phyloP scores from a whole-genome alignment of 2,797 vertebrate genomes.

The Crenuchus spilurus region DNA sequence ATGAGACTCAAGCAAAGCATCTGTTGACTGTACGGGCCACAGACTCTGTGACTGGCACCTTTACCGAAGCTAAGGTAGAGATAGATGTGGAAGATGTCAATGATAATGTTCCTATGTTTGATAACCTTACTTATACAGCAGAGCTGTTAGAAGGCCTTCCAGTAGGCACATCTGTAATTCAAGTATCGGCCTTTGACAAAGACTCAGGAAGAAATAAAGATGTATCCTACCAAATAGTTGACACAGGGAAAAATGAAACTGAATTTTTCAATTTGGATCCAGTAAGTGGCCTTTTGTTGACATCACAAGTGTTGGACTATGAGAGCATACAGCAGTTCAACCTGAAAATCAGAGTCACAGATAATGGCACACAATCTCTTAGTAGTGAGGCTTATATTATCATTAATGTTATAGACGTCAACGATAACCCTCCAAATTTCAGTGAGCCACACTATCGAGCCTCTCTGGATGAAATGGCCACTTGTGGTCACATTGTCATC shows the following conservation, averaged over 20 bases:
- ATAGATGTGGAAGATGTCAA: conserved; percentile 93
- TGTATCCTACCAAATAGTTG: conserved; percentile 84
- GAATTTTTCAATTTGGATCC: conserved; percentile 86
- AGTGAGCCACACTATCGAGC: conserved; percentile 85
- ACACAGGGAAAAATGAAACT: conserved; percentile 74
- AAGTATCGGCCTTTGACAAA: conserved; percentile 83
- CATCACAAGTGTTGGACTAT: conserved; percentile 85
- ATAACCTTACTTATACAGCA: conserved; percentile 75
- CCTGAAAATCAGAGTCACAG: conserved; percentile 85
- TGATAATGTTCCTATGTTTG: conserved; percentile 89
- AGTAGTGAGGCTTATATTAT: conserved; percentile 83
- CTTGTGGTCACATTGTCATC: conserved; percentile 91
- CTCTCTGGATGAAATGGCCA: conserved; percentile 90
- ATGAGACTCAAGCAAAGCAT: conserved; percentile 84
- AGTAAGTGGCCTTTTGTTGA: conserved; percentile 83
- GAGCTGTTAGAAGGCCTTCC: conserved; percentile 84
- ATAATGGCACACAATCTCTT: conserved; percentile 83
- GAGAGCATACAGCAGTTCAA: conserved; percentile 83
- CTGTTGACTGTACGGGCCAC: conserved; percentile 88
- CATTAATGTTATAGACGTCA: conserved; percentile 87
- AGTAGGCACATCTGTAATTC: conserved; percentile 81
- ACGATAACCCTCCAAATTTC: conserved; percentile 94
- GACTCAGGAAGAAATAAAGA: conserved; percentile 89
- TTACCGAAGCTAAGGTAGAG: conserved; percentile 89
- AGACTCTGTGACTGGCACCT: conserved; percentile 89